These are phyloP conservation scores for Alca torda DNA, from an alignment of 2,797 vertebrate genomes.

Conservation along the genomic window DNA sequence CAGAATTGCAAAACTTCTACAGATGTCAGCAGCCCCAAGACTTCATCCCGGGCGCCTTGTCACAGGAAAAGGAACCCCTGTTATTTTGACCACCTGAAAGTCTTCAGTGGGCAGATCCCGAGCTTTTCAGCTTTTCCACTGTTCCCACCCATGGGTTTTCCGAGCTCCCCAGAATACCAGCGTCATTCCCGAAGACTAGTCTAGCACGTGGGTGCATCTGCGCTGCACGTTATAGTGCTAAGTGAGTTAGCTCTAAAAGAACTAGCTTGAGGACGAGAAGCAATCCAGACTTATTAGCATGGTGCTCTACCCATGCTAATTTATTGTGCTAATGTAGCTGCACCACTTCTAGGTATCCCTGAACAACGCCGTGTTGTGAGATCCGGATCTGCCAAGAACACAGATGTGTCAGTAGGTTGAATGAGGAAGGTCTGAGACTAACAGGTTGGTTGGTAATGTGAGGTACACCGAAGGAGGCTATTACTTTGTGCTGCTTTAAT, in stretches of 20 bases:
- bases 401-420: slow-evolving; percentile 24
- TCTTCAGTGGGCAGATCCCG: background rate
- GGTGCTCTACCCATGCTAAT: slow-evolving; percentile 32
- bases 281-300: slow-evolving; percentile 23
- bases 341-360: slow-evolving; percentile 17
- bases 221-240: background rate
- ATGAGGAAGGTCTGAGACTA: slow-evolving; percentile 28
- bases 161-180: background rate
- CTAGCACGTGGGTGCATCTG: background rate
- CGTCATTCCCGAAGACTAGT: background rate
- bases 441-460: slow-evolving; percentile 47
- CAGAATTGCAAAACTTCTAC: background rate
- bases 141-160: background rate
- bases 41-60: background rate
- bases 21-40: background rate
- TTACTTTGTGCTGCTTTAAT: slow-evolving; percentile 63
- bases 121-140: background rate
- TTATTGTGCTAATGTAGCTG: background rate
- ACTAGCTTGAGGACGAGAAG: slow-evolving; percentile 28
- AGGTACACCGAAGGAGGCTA: slow-evolving; percentile 38
- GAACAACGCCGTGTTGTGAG: background rate
- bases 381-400: background rate
- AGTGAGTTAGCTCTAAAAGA: slow-evolving; percentile 20
- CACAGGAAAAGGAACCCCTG: background rate
- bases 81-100: background rate